Percentiles rank a stretch among this genome's conserved stretches.
These are phyloP conservation scores for Cepaea nemoralis DNA, from an alignment of 1,140 invertebrate species.

Conservation along the genomic window DNA sequence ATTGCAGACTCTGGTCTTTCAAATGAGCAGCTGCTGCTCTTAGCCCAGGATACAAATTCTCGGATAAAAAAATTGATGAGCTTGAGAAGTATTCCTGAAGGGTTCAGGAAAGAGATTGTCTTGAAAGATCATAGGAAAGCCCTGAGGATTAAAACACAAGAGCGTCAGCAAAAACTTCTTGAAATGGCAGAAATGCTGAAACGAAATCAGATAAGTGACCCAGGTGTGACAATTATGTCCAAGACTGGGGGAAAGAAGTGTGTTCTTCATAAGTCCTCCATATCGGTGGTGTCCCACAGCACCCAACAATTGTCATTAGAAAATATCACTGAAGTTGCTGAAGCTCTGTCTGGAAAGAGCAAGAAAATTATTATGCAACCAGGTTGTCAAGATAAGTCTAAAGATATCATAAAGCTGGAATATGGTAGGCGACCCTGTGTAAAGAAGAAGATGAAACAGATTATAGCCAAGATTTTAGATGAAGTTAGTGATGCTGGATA, in stretches of 20 bases:
- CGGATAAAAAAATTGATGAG: slow-evolving; percentile 7
- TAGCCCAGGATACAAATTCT: slow-evolving; percentile 5
- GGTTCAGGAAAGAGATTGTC: slow-evolving; percentile 12
- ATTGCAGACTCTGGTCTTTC: slow-evolving; percentile 28
- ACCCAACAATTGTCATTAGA: slow-evolving; percentile 31
- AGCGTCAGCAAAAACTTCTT: slow-evolving; percentile 29
- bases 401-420: slow-evolving; percentile 31
- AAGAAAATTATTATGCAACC: slow-evolving; percentile 20
- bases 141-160: slow-evolving; percentile 35
- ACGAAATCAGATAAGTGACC: slow-evolving; percentile 26
- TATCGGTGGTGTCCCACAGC: slow-evolving; percentile 33
- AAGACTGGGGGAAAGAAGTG: slow-evolving; percentile 28
- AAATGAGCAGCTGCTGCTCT: slow-evolving; percentile 19
- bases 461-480: slow-evolving; percentile 22
- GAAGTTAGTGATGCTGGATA: slow-evolving; percentile 39
- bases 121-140: slow-evolving; percentile 37
- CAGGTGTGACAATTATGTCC: slow-evolving; percentile 23
- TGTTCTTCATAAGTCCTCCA: slow-evolving; percentile 25
- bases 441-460: slow-evolving; percentile 37
- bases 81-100: slow-evolving; percentile 32
- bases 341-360: slow-evolving; percentile 30
- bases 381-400: slow-evolving; percentile 18
- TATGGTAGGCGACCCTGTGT: slow-evolving; percentile 8
- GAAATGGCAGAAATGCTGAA: slow-evolving; percentile 41
- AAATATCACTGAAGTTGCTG: slow-evolving; percentile 28